phyloP scores from a whole-genome alignment of 2,888 invertebrate species.

The Cinara cedri region DNA sequence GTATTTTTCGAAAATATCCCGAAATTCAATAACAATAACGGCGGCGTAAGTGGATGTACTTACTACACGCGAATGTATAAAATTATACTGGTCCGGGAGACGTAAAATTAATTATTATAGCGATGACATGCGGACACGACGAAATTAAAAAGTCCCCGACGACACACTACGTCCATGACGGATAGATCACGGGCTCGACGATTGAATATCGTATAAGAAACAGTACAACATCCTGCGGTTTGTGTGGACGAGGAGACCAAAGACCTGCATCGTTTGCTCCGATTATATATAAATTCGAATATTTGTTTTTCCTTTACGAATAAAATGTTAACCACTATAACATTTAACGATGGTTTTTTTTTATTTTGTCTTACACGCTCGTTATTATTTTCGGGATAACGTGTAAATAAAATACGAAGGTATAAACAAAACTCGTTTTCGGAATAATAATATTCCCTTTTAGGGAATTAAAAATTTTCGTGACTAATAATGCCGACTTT shows the following conservation, averaged over 20 bases:
- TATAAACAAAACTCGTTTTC: neutral
- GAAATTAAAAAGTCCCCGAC: conserved; percentile 48
- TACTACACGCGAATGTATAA: neutral
- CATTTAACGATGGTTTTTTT: too few relatives aligned
- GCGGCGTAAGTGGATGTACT: too few relatives aligned
- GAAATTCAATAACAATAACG: conserved; percentile 39
- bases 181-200: conserved; percentile 31
- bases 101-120: conserved; percentile 43
- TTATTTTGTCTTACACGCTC: neutral
- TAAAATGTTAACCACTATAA: too few relatives aligned
- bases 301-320: neutral
- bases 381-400: neutral
- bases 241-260: too few relatives aligned
- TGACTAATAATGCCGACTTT: neutral
- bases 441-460: neutral
- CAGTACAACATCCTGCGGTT: neutral
- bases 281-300: conserved; percentile 17
- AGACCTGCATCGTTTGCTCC: neutral
- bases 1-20: conserved; percentile 29
- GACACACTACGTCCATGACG: conserved; percentile 22
- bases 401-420: neutral
- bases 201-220: conserved; percentile 26
- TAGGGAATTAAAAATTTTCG: neutral
- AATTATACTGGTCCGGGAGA: neutral
- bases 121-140: conserved; percentile 52